These are phyloP conservation scores for Drosophila rubida DNA, from an alignment of 2,888 invertebrate species.

Conservation along the genomic window DNA sequence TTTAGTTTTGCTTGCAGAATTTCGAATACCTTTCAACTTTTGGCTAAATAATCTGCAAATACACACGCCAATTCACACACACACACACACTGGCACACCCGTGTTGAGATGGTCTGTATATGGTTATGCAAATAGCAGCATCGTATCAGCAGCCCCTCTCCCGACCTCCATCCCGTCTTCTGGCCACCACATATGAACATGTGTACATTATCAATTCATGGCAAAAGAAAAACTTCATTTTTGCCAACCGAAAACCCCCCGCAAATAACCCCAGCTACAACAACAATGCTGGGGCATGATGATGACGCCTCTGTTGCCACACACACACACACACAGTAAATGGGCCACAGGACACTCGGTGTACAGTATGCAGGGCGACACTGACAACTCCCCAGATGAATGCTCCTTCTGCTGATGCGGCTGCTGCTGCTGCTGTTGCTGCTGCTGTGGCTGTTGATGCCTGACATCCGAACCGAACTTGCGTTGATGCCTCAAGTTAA, in stretches of 20 bases:
- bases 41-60: slow-evolving; percentile 76
- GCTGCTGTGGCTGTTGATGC: slow-evolving; percentile 47
- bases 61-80: slow-evolving; percentile 43
- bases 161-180: neutral
- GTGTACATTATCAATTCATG: slow-evolving; percentile 80
- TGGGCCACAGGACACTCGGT: slow-evolving; percentile 69
- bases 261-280: slow-evolving; percentile 20
- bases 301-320: slow-evolving; percentile 75
- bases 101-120: slow-evolving; percentile 33
- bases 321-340: slow-evolving; percentile 48
- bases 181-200: slow-evolving; percentile 63
- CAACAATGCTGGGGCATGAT: slow-evolving; percentile 54
- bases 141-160: slow-evolving; percentile 47
- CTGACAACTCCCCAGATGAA: slow-evolving; percentile 76
- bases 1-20: slow-evolving; percentile 60
- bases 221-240: slow-evolving; percentile 79
- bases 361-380: slow-evolving; percentile 40
- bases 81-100: slow-evolving; percentile 30
- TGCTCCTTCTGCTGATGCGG: slow-evolving; percentile 36
- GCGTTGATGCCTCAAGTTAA: slow-evolving; percentile 73
- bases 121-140: slow-evolving; percentile 72
- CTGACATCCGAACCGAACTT: slow-evolving; percentile 73
- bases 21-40: slow-evolving; percentile 76
- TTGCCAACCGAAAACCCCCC: slow-evolving; percentile 59
- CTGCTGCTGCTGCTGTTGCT: slow-evolving; percentile 29